Evolutionary conservation across 2,113 vertebrate genomes (phyloP), one percentile per base, ranked within the genome.

Genomic region (Hemiprocne comata): DNA sequence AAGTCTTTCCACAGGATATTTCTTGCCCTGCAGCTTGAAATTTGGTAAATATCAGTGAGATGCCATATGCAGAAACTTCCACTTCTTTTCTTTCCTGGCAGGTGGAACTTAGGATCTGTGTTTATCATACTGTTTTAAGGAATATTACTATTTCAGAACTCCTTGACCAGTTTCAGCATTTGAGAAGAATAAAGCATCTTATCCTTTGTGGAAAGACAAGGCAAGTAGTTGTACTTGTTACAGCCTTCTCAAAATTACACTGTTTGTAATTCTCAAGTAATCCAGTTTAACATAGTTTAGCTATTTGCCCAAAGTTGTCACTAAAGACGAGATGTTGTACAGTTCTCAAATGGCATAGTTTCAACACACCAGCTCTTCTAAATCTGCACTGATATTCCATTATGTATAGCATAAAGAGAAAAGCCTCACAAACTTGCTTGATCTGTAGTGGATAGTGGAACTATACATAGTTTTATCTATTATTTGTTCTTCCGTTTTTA

Each of bases 401-500:
- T 96, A 93, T 24, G 21, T 33, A 40, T n/a, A 76, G 19, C 76
- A 75, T 70, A 90, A 96, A 95, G 36, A 98, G 60, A 93, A 96
- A 92, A 89, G 72, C 87, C 86, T 97, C 87, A 84, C 86, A 69
- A 95, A 78, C 90, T 93, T 95, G 55, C 71, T 87, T 34, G 85
- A 8, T 77, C 34, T 29, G 77, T 87, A 90, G 60, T 61, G 50
- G 73, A 93, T 91, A 84, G 13, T 44, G 26, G 33, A 74, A 81
- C 53, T 17, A n/a, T 18, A 75, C 13, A 2, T 57, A 91, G 75
- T 97, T 95, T 96, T 23, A 92, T 95, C 92, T 92, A 28, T 82
- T 90, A 97, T 97, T 95, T 95, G 84, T 90, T 94, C 83, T 97
- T 97, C 83, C 84, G 55, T 65, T 94, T 97, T 97, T 66, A 94